These are phyloP conservation scores for Cheirogaleus medius DNA, from an alignment of 2,113 vertebrate genomes.

Conservation along the genomic window DNA sequence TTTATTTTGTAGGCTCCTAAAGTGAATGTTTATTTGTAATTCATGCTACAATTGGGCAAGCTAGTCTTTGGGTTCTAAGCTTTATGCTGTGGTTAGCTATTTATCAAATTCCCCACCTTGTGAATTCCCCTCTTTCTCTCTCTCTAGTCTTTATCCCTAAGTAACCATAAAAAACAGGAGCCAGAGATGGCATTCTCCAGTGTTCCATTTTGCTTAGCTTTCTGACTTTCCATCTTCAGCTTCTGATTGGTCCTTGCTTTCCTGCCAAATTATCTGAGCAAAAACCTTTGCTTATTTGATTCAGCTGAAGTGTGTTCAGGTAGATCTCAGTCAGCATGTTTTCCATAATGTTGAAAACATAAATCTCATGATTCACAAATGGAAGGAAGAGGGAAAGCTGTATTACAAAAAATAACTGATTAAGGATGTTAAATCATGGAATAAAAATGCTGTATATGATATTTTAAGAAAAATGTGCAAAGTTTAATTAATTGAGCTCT, in stretches of 20 bases:
- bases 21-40: background rate
- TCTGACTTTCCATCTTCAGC: background rate
- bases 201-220: background rate
- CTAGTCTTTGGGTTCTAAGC: background rate
- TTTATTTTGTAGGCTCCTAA: background rate
- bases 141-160: background rate
- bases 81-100: background rate
- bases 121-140: background rate
- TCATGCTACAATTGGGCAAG: background rate
- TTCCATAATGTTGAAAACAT: background rate
- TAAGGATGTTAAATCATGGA: background rate
- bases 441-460: background rate
- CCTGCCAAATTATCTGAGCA: background rate
- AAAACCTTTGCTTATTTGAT: background rate
- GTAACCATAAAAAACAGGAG: background rate
- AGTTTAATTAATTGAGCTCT: background rate
- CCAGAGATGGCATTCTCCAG: background rate
- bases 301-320: background rate
- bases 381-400: background rate
- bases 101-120: background rate
- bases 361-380: background rate
- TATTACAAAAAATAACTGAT: background rate
- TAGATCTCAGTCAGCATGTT: background rate
- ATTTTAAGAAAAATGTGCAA: background rate
- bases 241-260: background rate